A percentile compares a stretch with the other conserved stretches of the same genome.
phyloP scores from a whole-genome alignment of 30 jellyfish, hydroid and myxozoan species.

The Clytia hemisphaerica region DNA sequence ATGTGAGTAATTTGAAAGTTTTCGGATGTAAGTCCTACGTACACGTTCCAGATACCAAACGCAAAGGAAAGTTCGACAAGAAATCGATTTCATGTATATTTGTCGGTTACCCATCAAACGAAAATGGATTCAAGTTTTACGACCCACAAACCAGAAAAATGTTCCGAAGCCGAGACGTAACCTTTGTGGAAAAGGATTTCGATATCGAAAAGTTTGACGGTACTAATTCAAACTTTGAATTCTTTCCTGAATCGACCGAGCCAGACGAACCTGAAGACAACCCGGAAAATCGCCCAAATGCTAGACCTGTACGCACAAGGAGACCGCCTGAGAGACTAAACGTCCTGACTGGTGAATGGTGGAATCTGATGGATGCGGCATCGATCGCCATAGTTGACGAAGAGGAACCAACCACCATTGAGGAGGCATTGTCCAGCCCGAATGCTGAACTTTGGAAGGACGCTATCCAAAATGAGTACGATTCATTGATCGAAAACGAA shows the following conservation, averaged over 20 bases:
- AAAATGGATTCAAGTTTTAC: conserved; percentile 28
- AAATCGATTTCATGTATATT: conserved; percentile 20
- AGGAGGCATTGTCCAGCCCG: too few relatives aligned
- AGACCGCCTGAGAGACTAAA: too few relatives aligned
- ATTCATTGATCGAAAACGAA: too few relatives aligned
- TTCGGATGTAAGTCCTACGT: conserved; percentile 49
- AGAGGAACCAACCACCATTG: too few relatives aligned
- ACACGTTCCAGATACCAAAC: conserved; percentile 24
- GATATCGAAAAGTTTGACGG: not conserved
- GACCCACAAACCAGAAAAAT: conserved; percentile 19
- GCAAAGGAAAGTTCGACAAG: conserved; percentile 30
- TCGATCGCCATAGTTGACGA: too few relatives aligned
- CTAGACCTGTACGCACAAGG: too few relatives aligned
- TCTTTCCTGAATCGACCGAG: not conserved
- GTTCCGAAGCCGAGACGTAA: conserved; percentile 16
- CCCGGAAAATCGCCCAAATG: not conserved
- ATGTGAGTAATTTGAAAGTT: conserved; percentile 18
- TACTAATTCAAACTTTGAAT: not conserved
- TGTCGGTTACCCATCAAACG: conserved; percentile 27
- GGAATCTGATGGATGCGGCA: too few relatives aligned
- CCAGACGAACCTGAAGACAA: not conserved
- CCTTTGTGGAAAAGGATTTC: conserved; percentile 1
- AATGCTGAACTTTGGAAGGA: too few relatives aligned
- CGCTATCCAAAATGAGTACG: too few relatives aligned
- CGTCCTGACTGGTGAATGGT: too few relatives aligned